Conservation (phyloP, 2,888 invertebrate species). For the Eristalinus sepulchralis region DNA sequence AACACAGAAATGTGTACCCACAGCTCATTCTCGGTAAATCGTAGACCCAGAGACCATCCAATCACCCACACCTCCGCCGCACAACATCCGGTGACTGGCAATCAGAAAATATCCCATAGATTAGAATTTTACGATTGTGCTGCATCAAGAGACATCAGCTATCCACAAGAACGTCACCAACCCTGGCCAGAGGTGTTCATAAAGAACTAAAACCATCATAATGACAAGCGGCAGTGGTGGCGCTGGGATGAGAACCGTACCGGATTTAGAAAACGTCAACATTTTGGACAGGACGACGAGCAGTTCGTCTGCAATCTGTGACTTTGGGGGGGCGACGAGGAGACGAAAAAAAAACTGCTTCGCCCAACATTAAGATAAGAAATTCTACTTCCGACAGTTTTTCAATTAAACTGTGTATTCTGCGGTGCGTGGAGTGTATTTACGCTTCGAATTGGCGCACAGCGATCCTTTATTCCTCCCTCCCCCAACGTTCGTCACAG, state of each 20-base stretch:
- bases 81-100: constrained; percentile 52
- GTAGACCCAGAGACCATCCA: neutral
- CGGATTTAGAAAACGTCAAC: constrained; percentile 71
- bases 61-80: neutral
- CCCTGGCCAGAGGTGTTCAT: neutral
- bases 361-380: constrained; percentile 68
- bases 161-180: constrained; percentile 1
- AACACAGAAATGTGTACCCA: neutral
- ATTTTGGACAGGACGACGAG: constrained; percentile 57
- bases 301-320: constrained; percentile 31
- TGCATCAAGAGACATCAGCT: constrained; percentile 26
- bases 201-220: constrained; percentile 41
- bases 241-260: constrained; percentile 30
- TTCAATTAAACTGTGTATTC: constrained; percentile 69
- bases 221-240: constrained; percentile 22
- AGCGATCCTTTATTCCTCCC: constrained; percentile 52
- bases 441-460: constrained; percentile 44
- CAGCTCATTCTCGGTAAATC: neutral
- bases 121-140: constrained; percentile 59
- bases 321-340: neutral
- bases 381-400: constrained; percentile 71
- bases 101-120: constrained; percentile 57
- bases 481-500: neutral
- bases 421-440: constrained; percentile 45
- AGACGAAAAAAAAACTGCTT: constrained; percentile 54